Evolutionary conservation across 2,888 invertebrate species (phyloP), one percentile per base, ranked within the genome.

Genomic region (Leptinotarsa haldemani): DNA sequence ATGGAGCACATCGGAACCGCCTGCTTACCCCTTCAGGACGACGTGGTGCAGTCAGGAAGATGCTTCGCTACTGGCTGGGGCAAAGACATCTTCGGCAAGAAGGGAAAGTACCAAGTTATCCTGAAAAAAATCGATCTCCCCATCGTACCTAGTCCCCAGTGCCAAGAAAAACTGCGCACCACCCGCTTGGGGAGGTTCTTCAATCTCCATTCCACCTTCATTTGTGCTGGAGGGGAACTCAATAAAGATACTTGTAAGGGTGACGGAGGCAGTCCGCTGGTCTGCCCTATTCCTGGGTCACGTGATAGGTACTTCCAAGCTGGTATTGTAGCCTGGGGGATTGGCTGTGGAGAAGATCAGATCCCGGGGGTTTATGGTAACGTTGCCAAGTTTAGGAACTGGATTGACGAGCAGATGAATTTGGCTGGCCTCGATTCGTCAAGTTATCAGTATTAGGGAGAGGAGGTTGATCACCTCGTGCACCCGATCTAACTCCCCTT

Each of bases 261-360:
- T 7, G 86, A 86, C 72, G 86, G 86, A 1, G 86, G 86, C 2
- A 84, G 86, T 52, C 94, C 95, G 0, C 86, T 95, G 16, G 92
- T 92, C 0, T 95, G 95, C 79, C 89, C 90, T 1, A 85, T 61
- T 2, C 3, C 61, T 2, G 40, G 40, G 16, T 16, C 25, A 4
- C 25, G 16, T 0, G 81, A 77, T 12, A 87, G 88, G 46, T 92
- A 89, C 78, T 89, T 89, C 1, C 92, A 91, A 79, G 89, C 84
- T 13, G 94, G 94, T 1, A 92, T 95, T 61, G 95, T 95, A 0
- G 92, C 94, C 0, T 95, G 95, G 95, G 95, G 95, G 16, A 93
- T 95, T 76, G 94, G 93, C 0, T 95, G 95, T 81, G 94, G 94
- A 0, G 89, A 89, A 65, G 87, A 89, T 65, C 88, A 90, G 40